phyloP scores from a whole-genome alignment of 1,140 invertebrate species.

The Solenopsis fugax region DNA sequence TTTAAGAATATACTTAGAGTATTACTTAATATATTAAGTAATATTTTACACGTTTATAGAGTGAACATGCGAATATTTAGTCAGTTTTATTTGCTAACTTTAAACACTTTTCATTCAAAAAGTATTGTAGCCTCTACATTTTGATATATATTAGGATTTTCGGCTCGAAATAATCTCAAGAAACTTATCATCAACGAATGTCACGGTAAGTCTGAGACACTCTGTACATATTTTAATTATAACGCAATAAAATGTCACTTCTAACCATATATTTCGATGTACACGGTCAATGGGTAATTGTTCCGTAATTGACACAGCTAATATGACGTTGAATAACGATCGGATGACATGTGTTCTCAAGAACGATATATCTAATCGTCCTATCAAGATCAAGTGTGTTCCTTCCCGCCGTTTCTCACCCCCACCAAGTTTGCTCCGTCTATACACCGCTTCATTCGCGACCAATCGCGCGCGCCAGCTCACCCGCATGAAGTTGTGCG shows the following conservation, averaged over 20 bases:
- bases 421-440: not conserved
- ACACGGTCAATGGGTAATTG: not conserved
- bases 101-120: too few species aligned
- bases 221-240: not conserved
- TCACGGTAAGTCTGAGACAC: too few species aligned
- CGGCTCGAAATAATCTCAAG: too few species aligned
- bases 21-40: too few species aligned
- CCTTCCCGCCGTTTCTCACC: not conserved
- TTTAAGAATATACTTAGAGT: too few species aligned
- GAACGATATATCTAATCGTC: not conserved
- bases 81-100: too few species aligned
- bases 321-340: not conserved
- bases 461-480: not conserved
- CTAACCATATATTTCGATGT: not conserved
- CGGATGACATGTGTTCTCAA: not conserved
- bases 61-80: too few species aligned
- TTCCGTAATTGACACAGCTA: not conserved
- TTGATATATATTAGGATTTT: too few species aligned
- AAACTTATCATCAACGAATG: too few species aligned
- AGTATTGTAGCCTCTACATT: too few species aligned
- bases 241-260: not conserved
- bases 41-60: too few species aligned
- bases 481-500: conserved; percentile 29
- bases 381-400: not conserved
- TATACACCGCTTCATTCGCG: not conserved